Percentiles rank a stretch among this genome's conserved stretches.
phyloP scores from a whole-genome alignment of 2,113 vertebrate genomes.

The Paralichthys olivaceus region DNA sequence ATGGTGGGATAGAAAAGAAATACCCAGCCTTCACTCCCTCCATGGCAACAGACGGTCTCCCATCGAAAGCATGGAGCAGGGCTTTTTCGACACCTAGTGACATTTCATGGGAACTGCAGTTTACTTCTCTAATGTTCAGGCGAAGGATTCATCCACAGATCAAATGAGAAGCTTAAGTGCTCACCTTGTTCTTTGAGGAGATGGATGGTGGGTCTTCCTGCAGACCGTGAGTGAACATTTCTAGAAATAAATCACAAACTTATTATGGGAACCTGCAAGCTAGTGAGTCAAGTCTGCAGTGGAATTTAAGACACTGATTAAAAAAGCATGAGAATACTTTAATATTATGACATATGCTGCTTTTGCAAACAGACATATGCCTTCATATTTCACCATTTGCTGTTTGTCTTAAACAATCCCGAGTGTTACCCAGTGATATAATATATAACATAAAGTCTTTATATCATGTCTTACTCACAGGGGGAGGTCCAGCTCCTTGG shows the following conservation, averaged over 20 bases:
- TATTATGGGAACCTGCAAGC: not conserved
- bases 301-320: too few species aligned
- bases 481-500: constrained; percentile 90
- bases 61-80: constrained; percentile 96
- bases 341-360: too few species aligned
- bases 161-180: not conserved
- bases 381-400: too few species aligned
- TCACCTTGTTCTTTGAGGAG: constrained; percentile 94
- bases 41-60: constrained; percentile 93
- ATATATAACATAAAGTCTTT: too few species aligned
- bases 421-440: not conserved
- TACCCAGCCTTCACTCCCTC: constrained; percentile 94
- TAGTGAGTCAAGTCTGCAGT: not conserved
- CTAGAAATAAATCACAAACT: constrained; percentile 74
- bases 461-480: constrained; percentile 83
- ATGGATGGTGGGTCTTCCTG: constrained; percentile 94
- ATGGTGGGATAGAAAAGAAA: constrained; percentile 96
- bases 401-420: too few species aligned
- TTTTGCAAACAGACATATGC: too few species aligned
- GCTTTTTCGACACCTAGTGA: constrained; percentile 88
- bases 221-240: constrained; percentile 97
- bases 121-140: not conserved
- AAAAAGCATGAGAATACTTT: too few species aligned
- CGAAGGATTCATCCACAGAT: fast-evolving
- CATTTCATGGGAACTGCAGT: constrained; percentile 32